These are phyloP conservation scores for Cataglyphis rosenhaueri DNA, from an alignment of 2,888 invertebrate genomes.

Conservation along the genomic window DNA sequence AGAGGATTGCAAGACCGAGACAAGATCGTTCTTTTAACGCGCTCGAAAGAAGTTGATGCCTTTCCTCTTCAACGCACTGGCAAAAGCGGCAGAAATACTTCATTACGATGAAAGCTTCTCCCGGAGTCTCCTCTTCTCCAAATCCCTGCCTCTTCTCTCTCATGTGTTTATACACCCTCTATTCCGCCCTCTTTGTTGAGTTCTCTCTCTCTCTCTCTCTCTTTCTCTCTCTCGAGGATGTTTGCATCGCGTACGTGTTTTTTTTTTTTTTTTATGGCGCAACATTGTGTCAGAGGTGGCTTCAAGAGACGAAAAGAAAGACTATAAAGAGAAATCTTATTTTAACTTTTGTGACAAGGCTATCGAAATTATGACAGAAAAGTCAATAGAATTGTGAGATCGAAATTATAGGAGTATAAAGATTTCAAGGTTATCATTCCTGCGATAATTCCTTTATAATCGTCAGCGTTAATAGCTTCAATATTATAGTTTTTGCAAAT, in stretches of 20 bases:
- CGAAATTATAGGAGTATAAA: background rate
- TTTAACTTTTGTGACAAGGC: background rate
- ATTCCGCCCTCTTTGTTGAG: background rate
- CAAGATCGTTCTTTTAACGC: conserved; percentile 74
- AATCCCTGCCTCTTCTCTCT: conserved; percentile 27
- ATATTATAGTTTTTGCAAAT: background rate
- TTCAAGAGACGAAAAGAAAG: conserved; percentile 53
- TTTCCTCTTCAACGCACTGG: conserved; percentile 66
- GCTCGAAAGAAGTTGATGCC: conserved; percentile 67
- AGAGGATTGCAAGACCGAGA: conserved; percentile 71
- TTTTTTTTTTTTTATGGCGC: conserved; percentile 51
- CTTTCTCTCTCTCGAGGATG: conserved; percentile 28
- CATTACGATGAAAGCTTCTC: conserved; percentile 84
- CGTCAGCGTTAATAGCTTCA: background rate
- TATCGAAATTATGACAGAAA: background rate
- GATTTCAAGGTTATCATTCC: background rate
- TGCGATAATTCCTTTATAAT: background rate
- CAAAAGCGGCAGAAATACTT: conserved; percentile 81
- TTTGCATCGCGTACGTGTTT: conserved; percentile 48
- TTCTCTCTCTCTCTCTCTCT: background rate
- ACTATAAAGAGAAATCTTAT: background rate
- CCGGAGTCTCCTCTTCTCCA: conserved; percentile 67
- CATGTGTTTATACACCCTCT: conserved; percentile 48
- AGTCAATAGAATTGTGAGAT: background rate
- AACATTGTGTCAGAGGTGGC: conserved; percentile 59